Evolutionary conservation across 92 coral and sea anemone genomes (phyloP), one percentile per base, ranked within the genome.

Genomic region (Zoanthus solanderi): DNA sequence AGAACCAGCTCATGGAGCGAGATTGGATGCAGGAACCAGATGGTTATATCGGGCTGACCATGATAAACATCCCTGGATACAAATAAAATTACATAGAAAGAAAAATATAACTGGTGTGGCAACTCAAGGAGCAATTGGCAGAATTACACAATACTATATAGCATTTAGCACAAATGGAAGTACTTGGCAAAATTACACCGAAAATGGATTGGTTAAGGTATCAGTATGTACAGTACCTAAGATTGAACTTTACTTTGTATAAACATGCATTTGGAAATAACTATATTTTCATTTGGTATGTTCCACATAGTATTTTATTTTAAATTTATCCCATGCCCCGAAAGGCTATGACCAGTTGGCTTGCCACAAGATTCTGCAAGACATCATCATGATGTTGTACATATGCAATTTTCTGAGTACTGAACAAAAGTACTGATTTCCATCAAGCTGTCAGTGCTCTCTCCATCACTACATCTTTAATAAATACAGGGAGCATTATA

Each of bases 21-120:
- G 95, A 68, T 66, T 94, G 28, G 44, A 76, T 4, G 75, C 78
- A 53, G 13, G 0, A 2, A 88, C 84, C 13, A 88, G 91, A 50
- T 94, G 97, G 97, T 17, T 66, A 29, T 68, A 93, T 44, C 1
- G 0, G 0, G 10, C 3, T 5, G 13, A 2, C 37, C 60, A 0
- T 9, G 92, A 90, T 79, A 66, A 44, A 31, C 23, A 86, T 29
- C 94, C 92, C 0, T 94, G 94, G 97, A 90, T 94, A n/a, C 92
- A 88, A 69, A 93, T 94, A 30, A 80, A 88, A 47, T 45, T 94
- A 10, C 75, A 83, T 11, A 63, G 63, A 7, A 6, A 47, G 23
- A 88, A 83, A 13, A 85, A 74, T 13, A 57, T 94, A 31, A 92
- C 88, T 18, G 92, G 79, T 11, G 52, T 94, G 37, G 91, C 90